phyloP scores from a whole-genome alignment of 2,888 invertebrate species.

The Gymnocheta viridis region DNA sequence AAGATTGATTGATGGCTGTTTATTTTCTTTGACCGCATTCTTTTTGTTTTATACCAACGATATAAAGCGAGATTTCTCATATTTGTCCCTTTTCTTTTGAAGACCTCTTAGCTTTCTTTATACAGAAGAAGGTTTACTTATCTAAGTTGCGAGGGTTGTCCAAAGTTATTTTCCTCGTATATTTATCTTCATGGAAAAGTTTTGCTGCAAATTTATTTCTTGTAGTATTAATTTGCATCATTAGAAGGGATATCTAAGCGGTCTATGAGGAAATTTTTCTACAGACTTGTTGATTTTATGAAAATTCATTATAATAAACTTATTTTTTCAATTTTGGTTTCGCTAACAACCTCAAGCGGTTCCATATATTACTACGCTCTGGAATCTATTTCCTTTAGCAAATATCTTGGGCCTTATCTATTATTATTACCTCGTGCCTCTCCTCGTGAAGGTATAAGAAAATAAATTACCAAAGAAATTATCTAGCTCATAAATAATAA shows the following conservation, averaged over 20 bases:
- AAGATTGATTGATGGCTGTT: slow-evolving; percentile 63
- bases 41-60: background rate
- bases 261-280: no score
- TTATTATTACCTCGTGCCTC: background rate
- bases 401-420: no score
- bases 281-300: no score
- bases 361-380: background rate
- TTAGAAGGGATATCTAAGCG: no score
- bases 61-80: slow-evolving; percentile 4
- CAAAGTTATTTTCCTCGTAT: background rate
- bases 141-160: background rate
- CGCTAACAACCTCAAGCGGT: no score
- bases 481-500: slow-evolving; percentile 19
- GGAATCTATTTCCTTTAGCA: no score
- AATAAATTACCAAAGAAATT: background rate
- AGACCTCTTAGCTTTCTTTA: slow-evolving; percentile 5
- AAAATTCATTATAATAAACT: no score
- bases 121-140: background rate
- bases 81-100: background rate
- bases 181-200: no score
- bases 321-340: no score
- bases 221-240: no score
- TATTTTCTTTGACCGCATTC: slow-evolving; percentile 41
- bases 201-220: background rate
- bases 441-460: background rate